Evolutionary conservation across 2,113 vertebrate genomes (phyloP).

Genomic region (Ptilorrhoa leucosticta): DNA sequence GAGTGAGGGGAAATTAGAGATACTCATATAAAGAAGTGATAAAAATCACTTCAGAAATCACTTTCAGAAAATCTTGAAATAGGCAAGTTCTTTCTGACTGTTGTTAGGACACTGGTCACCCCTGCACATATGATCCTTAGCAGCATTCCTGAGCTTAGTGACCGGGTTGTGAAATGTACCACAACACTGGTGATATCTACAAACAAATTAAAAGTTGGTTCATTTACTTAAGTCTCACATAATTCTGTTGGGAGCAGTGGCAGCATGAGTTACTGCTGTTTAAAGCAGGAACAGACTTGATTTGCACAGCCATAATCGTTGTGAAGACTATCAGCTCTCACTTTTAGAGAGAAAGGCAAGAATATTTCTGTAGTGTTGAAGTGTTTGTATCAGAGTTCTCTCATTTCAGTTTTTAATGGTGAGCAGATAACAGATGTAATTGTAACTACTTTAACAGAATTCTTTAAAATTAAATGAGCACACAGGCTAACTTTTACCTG

Average conservation of each 20-base stretch:
- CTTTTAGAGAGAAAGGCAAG: neutral
- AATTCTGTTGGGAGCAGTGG: neutral
- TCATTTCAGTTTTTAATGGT: neutral
- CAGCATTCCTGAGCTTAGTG: fast-evolving
- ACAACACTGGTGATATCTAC: neutral
- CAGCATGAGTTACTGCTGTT: neutral
- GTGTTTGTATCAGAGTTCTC: neutral
- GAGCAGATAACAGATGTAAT: neutral
- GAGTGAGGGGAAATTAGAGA: neutral
- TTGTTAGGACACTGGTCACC: neutral
- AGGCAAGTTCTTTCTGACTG: neutral
- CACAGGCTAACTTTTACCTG: neutral
- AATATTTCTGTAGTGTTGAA: neutral
- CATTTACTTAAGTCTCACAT: neutral
- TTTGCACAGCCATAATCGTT: neutral
- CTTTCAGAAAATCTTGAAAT: neutral
- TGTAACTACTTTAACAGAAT: neutral
- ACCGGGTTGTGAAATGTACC: neutral
- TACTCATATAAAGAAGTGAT: neutral
- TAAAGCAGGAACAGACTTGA: neutral
- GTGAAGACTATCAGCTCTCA: neutral
- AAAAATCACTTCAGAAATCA: neutral
- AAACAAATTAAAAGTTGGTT: neutral
- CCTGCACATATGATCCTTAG: fast-evolving
- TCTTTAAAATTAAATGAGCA: neutral